These are phyloP conservation scores for Lepilemur septentrionalis DNA, from an alignment of 2,797 vertebrate genomes.

Conservation along the genomic window DNA sequence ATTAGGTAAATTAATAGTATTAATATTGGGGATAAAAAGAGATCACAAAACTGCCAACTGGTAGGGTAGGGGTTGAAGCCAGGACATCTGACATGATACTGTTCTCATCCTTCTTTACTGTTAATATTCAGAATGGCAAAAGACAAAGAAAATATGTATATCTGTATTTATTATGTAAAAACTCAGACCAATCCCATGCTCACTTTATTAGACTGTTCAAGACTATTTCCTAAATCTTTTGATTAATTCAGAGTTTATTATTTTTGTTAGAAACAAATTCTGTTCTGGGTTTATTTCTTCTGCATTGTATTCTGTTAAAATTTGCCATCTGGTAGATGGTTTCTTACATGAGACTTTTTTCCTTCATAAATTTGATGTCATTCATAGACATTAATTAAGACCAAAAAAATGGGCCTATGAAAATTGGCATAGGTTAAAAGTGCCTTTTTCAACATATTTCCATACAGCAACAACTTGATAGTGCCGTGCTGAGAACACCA, in stretches of 20 bases:
- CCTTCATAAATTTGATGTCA: background rate
- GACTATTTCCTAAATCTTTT: background rate
- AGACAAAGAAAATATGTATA: background rate
- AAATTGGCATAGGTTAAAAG: background rate
- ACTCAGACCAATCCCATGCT: background rate
- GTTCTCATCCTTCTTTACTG: background rate
- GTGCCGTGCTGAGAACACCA: background rate
- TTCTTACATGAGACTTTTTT: background rate
- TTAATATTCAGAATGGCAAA: background rate
- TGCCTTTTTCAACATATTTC: background rate
- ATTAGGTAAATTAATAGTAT: background rate
- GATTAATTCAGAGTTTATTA: background rate
- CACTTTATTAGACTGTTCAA: background rate
- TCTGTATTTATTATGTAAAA: background rate
- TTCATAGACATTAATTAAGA: background rate
- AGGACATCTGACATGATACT: too few relatives aligned
- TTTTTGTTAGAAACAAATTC: conserved; percentile 23
- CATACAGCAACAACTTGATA: background rate
- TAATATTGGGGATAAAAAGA: background rate
- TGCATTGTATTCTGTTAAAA: background rate
- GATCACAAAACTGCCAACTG: background rate
- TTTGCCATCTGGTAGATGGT: background rate
- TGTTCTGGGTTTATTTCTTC: background rate
- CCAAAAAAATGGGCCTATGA: background rate
- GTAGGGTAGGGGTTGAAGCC: background rate